Evolutionary conservation across 2,888 invertebrate genomes (phyloP), one percentile per base, ranked within the genome.

Genomic region (Drosophila hamatofila): DNA sequence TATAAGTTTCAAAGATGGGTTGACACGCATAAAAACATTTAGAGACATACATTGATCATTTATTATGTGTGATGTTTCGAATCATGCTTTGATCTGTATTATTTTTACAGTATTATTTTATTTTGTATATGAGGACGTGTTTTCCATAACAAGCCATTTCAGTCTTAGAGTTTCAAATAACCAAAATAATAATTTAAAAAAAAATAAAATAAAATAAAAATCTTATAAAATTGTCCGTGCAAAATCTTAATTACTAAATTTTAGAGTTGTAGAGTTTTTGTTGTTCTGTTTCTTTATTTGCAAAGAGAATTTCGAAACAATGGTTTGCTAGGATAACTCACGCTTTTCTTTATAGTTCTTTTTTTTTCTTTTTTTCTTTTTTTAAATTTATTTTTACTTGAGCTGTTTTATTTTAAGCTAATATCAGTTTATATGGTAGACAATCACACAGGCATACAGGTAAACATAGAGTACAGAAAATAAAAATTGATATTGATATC

Each of bases 81-180:
- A 63, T 68, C 46, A 39, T 72, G 7, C 66, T 64, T 71, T 44
- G 58, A 48, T 67, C 59, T 27, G 35, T 75, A 65, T 71, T 62
- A 65, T 71, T 42, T 66, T n/a, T n/a, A 62, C 62, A 56, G 25
- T 73, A 54, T 71, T 64, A 59, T 78, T 62, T 71, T 65, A 59
- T 78, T 62, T 59, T 77, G 64, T 71, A 73, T 81, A 75, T 78
- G 66, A 80, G 90, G 86, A 78, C 83, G 90, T 80, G 82, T 77
- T 78, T 78, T 90, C 84, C 84, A 64, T 78, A 90, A 88, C 90
- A 90, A 90, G 83, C 90, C 90, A 90, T 90, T 90, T 92, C 92
- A 91, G 92, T 91, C 92, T 91, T 91, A 88, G 84, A 89, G 91
- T 91, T 92, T 91, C 91, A 90, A 83, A 87, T 90, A 91, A 86